Evolutionary conservation across 2,113 vertebrate species (phyloP), one percentile per base, ranked within the genome.

Genomic region (Lycaon pictus): DNA sequence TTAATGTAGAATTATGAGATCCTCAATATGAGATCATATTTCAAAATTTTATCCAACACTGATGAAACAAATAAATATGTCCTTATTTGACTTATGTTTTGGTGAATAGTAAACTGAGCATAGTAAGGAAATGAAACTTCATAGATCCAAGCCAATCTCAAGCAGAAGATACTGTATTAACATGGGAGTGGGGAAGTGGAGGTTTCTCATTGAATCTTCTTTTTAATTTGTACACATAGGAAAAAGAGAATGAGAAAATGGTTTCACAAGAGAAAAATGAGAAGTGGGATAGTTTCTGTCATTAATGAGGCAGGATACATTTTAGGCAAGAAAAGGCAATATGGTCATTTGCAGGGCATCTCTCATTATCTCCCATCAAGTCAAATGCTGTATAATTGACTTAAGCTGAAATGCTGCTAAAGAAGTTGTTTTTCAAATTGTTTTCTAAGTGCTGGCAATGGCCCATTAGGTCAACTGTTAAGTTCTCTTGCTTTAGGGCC

Each of bases 401-500:
- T 88, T 67, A 53, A n/a, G 69, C 58, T 83, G 96, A 37, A 2
- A 35, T 63, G 43, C 53, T 84, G 56, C 62, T 95, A 90, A 90
- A 71, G 51, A 96, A 15, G 15, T 82, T 63, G 37, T 62, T 83
- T 93, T 97, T 81, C 65, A 89, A 83, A 83, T 76, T 74, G 55
- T 55, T 90, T 96, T 87, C 55, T 87, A 69, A 90, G 72, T 32
- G 6, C 65, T 86, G 48, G 22, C 48, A 96, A 29, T 43, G 67
- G 37, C 63, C 79, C 29, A 74, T 72, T 85, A 71, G 35, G 60
- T 72, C 43, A 96, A 77, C 94, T 29, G 10, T 86, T 55, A 71
- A 63, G 43, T 43, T 43, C 43, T 43, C 43, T 43, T 43, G 43
- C 43, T 43, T 43, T 69, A 48, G 48, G 77, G 74, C 37, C 71